phyloP scores from a whole-genome alignment of 2,797 vertebrate genomes.

The Acanthopagrus latus region DNA sequence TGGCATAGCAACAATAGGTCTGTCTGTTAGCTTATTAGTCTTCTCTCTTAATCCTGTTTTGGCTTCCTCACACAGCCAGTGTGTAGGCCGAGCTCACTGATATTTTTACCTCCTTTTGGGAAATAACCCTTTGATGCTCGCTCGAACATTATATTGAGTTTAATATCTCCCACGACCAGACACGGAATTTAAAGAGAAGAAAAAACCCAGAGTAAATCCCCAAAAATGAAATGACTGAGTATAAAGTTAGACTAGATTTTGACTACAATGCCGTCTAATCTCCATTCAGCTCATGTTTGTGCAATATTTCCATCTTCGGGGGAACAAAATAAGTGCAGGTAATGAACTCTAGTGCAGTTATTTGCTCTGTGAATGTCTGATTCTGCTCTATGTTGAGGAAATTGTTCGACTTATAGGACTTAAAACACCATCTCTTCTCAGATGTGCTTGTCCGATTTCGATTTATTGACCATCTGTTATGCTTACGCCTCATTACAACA shows the following conservation, averaged over 20 bases:
- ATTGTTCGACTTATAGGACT: background rate
- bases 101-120: constrained; percentile 35
- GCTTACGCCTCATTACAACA: constrained; percentile 4
- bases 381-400: background rate
- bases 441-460: background rate
- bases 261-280: background rate
- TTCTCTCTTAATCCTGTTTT: constrained; percentile 48
- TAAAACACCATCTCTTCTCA: background rate
- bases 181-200: background rate
- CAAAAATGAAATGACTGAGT: constrained; percentile 28
- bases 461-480: constrained; percentile 35
- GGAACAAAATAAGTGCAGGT: constrained; percentile 27
- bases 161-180: constrained; percentile 43
- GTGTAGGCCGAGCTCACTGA: constrained; percentile 42
- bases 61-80: constrained; percentile 26
- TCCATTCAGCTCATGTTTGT: background rate
- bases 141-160: constrained; percentile 10
- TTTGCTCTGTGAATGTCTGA: background rate
- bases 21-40: constrained; percentile 11
- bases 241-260: constrained; percentile 16
- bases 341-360: background rate
- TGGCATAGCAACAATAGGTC: constrained; percentile 32
- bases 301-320: constrained; percentile 52
- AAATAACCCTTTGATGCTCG: constrained; percentile 40
- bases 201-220: constrained; percentile 12